Percentiles rank a stretch among this genome's conserved stretches.
These are phyloP conservation scores for Anisognathus igniventris DNA, from an alignment of 2,797 vertebrate species.

Conservation along the genomic window DNA sequence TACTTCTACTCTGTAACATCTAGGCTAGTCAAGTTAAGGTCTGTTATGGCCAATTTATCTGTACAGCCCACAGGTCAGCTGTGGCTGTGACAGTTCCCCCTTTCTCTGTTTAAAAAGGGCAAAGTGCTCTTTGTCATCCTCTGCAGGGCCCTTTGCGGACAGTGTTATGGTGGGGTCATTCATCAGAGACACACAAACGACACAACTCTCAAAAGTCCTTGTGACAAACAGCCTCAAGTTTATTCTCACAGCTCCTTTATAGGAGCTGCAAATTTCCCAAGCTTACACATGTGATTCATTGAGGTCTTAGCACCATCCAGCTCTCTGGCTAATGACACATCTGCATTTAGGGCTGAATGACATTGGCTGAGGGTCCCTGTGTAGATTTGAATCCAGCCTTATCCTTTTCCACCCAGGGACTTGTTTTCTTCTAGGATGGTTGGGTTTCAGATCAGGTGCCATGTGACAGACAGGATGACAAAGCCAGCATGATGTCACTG, in stretches of 20 bases:
- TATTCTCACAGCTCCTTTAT: not conserved
- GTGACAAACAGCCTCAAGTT: not conserved
- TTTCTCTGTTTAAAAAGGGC: not conserved
- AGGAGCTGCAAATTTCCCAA: not conserved
- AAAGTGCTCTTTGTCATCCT: not conserved
- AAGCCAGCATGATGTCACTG: not conserved
- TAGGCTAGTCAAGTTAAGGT: not conserved
- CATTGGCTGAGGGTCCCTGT: not conserved
- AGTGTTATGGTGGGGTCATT: not conserved
- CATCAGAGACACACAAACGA: not conserved
- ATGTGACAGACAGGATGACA: not conserved
- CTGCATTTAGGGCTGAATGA: not conserved
- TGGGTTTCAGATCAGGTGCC: not conserved
- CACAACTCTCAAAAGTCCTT: not conserved
- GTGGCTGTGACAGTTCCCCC: not conserved
- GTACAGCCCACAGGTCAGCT: not conserved
- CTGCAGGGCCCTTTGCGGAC: not conserved
- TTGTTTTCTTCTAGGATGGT: not conserved
- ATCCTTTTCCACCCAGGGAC: not conserved
- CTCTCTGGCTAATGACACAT: not conserved
- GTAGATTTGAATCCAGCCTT: not conserved
- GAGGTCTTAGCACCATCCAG: not conserved
- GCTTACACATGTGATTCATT: not conserved
- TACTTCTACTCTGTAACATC: not conserved
- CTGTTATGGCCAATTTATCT: not conserved